phyloP scores from a whole-genome alignment of 2,797 vertebrate species.

The Sebastes nivosus region DNA sequence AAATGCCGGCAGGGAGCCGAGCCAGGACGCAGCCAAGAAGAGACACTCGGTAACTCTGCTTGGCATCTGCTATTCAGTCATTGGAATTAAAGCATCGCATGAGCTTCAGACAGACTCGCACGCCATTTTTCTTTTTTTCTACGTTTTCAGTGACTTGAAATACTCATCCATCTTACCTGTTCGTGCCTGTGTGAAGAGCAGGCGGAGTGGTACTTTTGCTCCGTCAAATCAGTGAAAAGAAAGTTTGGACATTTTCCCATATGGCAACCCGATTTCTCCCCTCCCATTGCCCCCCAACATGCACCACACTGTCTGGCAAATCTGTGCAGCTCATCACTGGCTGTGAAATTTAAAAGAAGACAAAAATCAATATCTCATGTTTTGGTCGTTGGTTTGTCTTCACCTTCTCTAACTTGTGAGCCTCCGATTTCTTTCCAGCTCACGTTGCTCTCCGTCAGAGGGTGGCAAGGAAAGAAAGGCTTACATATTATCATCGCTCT shows the following conservation, averaged over 20 bases:
- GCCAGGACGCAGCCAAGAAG: slow-evolving; percentile 78
- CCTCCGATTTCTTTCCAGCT: slow-evolving; percentile 63
- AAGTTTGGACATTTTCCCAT: slow-evolving; percentile 58
- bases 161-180: slow-evolving; percentile 75
- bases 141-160: slow-evolving; percentile 75
- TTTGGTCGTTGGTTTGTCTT: slow-evolving; percentile 59
- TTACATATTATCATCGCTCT: slow-evolving; percentile 50
- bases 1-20: slow-evolving; percentile 75
- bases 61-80: slow-evolving; percentile 79
- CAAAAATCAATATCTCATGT: slow-evolving; percentile 32
- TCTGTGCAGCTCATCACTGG: slow-evolving; percentile 61
- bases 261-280: slow-evolving; percentile 37
- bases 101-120: slow-evolving; percentile 82
- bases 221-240: slow-evolving; percentile 56
- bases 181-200: slow-evolving; percentile 68
- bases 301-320: slow-evolving; percentile 62
- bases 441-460: slow-evolving; percentile 38
- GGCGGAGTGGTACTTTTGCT: slow-evolving; percentile 57
- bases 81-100: slow-evolving; percentile 84
- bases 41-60: slow-evolving; percentile 85
- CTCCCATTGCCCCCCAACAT: slow-evolving; percentile 48
- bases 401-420: slow-evolving; percentile 40
- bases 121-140: slow-evolving; percentile 68
- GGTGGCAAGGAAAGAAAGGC: slow-evolving; percentile 49
- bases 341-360: slow-evolving; percentile 45